Evolutionary conservation across 2,888 invertebrate species (phyloP).

Genomic region (Pyralis farinalis): DNA sequence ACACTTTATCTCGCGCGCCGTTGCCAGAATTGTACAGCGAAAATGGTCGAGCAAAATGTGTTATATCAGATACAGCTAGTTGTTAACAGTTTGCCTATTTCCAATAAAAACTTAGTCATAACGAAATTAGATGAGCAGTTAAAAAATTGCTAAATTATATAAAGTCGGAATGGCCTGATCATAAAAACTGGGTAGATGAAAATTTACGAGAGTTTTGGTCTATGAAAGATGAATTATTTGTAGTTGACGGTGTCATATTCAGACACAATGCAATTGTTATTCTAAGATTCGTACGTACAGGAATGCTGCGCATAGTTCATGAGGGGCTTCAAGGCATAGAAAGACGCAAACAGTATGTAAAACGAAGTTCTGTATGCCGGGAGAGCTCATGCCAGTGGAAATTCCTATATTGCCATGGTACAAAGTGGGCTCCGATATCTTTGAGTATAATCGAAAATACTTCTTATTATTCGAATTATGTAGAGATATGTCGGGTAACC

Average conservation of each 20-base stretch:
- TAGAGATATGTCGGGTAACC: too few relatives aligned
- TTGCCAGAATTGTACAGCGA: conserved; percentile 16
- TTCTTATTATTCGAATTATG: too few relatives aligned
- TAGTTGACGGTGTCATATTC: conserved; percentile 22
- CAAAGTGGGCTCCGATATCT: too few relatives aligned
- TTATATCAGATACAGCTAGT: conserved; percentile 11
- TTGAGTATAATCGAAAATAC: too few relatives aligned
- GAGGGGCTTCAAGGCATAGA: conserved; percentile 31
- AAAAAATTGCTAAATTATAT: background rate
- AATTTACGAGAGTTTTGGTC: conserved; percentile 4
- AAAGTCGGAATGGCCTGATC: background rate
- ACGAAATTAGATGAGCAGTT: background rate
- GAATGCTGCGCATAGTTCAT: conserved; percentile 25
- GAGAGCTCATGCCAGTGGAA: background rate
- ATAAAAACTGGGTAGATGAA: conserved; percentile 10
- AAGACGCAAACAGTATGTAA: conserved; percentile 18
- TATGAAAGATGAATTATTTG: conserved; percentile 15
- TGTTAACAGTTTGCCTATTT: background rate
- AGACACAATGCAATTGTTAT: conserved; percentile 23
- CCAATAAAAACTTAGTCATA: conserved; percentile 10
- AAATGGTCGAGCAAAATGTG: conserved; percentile 12
- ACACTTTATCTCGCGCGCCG: conserved; percentile 24
- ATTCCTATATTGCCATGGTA: too few relatives aligned
- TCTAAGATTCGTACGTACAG: conserved; percentile 15
- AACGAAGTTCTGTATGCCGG: conserved; percentile 1